A percentile compares a stretch with the other conserved stretches of the same genome.
Evolutionary conservation across 2,113 vertebrate species (phyloP).

Genomic region (rat (Rattus norvegicus)): DNA sequence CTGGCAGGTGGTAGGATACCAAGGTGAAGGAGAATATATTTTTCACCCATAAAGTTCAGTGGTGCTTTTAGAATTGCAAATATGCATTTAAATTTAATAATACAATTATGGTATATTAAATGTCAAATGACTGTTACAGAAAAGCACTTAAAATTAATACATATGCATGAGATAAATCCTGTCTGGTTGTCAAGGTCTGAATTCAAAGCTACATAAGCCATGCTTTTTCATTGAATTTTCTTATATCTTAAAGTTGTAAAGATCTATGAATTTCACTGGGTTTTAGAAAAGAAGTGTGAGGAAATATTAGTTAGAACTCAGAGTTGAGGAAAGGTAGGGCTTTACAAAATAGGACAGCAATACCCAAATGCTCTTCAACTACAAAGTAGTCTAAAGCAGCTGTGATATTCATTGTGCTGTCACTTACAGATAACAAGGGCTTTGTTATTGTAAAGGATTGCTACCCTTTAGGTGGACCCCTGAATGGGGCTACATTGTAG

Average conservation of each 20-base stretch:
- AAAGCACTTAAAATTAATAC: conserved; percentile 88
- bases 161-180: conserved; percentile 87
- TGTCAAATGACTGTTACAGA: conserved; percentile 87
- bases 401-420: no score
- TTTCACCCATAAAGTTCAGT: conserved; percentile 81
- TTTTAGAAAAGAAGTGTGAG: conserved; percentile 72
- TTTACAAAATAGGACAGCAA: background rate
- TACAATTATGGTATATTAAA: conserved; percentile 88
- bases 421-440: background rate
- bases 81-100: conserved; percentile 87
- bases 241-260: conserved; percentile 75
- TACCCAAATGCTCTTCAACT: background rate
- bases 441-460: background rate
- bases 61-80: conserved; percentile 84
- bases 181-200: conserved; percentile 84
- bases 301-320: conserved; percentile 60
- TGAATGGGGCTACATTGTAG: background rate
- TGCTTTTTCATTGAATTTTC: conserved; percentile 74
- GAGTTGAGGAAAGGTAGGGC: background rate
- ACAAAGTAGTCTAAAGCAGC: background rate
- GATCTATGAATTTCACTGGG: conserved; percentile 78
- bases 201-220: conserved; percentile 81
- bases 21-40: conserved; percentile 78
- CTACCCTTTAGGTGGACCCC: background rate
- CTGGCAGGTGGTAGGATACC: background rate